Base-by-base conservation (phyloP, 2,113 vertebrate species). In the Ardeotis arabs region DNA sequence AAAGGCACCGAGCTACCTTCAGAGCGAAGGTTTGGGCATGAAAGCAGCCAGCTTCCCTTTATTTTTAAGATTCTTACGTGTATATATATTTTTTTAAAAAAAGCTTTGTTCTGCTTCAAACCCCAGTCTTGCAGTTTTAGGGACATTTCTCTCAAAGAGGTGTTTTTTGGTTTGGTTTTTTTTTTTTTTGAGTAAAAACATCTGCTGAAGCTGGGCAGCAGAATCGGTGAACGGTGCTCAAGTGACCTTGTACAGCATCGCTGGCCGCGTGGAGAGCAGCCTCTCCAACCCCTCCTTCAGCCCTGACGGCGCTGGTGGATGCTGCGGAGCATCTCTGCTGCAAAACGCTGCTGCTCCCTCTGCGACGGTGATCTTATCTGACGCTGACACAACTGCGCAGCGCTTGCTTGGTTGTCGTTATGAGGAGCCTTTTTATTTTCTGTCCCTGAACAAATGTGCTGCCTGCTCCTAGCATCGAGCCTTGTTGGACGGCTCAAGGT, bases 1-100 rank as follows among this genome's bases (percentile, higher is more conserved):
- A 0, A 15, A 76, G 58, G 4, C 50, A 23, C 59, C 0, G 7
- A 49, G 52, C 29, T 74, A 14, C 68, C 69, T 87, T 41, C 0
- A 1, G 47, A 47, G 80, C 4, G 3, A 60, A 78, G 77, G 28
- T 27, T 7, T 23, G 81, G 84, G 49, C 70, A 72, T 68, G 67
- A 55, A 22, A 39, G 66, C 53, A 70, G 59, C 10, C 41, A 88
- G 87, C 69, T 87, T 60, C 49, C 25, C 35, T 69, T 69, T 62
- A 19, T 25, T 41, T 66, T 89, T 28, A 67, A 87, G n/a, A 49
- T 39, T 82, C 49, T 85, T 47, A 58, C 18, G 14, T 24, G 15
- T 63, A 78, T 1, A 5, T 68, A 35, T 21, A 21, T 39, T 5
- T n/a, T 55, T 11, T 31, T 14, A 37, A 29, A 20, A 41, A 15